Evolutionary conservation across 2,888 invertebrate species (phyloP), one percentile per base, ranked within the genome.

Genomic region (Litoditis marina): DNA sequence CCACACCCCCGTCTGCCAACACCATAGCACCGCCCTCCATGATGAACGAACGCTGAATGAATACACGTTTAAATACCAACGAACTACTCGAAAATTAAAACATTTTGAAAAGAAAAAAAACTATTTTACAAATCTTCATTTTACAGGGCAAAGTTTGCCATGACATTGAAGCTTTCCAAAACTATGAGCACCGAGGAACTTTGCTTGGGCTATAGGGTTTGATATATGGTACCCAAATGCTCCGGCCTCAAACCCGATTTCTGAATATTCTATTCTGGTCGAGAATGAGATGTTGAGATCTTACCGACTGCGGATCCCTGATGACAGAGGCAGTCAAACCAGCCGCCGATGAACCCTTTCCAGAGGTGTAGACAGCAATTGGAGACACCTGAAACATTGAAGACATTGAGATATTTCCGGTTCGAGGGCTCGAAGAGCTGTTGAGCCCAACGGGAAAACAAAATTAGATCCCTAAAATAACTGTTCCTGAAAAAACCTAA

Each of bases 321-420:
- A 90, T 91, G 31, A 99, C 95, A 0, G 95, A 94, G 0, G 98
- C 98, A 27, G 98, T 99, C 39, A 98, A 88, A 84, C 98, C 98
- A 65, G 98, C 98, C 1, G 98, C 98, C 79, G 94, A 95, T 72
- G 94, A 94, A 2, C 98, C 98, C 85, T 99, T 98, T n/a, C 98
- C 98, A 0, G 95, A 96, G 0, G 96, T 98, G 83, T 98, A 98
- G 32, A 87, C 82, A 28, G 79, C 79, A 47, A 80, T 78, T 7
- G 81, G 81, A 8, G 81, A 66, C 8, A 76, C 75, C 60, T 64
- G n/a, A 49, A 32, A 47, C 13, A 16, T 39, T 13, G 11, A 39
- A 39, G n/a, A n/a, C n/a, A n/a, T n/a, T n/a, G n/a, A n/a, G n/a
- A n/a, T n/a, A n/a, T n/a, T n/a, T n/a, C n/a, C n/a, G n/a, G n/a